Percentiles rank a stretch among this genome's conserved stretches.
Conservation (phyloP, 2,113 vertebrate species). For the Columba janthina region DNA sequence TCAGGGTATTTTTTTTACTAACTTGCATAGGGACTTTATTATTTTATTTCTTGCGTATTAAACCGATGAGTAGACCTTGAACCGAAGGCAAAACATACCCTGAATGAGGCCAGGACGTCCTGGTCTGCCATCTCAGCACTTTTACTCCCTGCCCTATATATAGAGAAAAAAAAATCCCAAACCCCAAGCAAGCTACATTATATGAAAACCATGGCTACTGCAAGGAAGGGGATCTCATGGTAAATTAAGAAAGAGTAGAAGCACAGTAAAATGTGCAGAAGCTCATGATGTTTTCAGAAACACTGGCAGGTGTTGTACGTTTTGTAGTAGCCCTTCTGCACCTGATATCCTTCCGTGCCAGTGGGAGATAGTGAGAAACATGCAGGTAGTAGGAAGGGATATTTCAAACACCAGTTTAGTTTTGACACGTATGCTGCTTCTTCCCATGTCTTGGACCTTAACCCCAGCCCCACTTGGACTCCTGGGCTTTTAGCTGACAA, state of each 20-base stretch:
- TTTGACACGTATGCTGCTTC: neutral
- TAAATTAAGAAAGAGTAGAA: neutral
- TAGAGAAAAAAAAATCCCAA: neutral
- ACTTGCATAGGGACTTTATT: neutral
- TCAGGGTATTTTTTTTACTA: neutral
- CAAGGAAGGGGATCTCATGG: neutral
- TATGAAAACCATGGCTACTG: neutral
- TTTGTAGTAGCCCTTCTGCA: neutral
- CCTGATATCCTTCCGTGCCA: neutral
- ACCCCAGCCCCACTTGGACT: neutral
- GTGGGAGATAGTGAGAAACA: neutral
- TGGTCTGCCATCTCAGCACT: neutral
- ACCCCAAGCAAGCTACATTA: neutral
- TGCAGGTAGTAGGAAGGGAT: neutral
- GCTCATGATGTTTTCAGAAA: neutral
- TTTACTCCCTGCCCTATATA: neutral
- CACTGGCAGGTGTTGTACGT: neutral
- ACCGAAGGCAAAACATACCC: neutral
- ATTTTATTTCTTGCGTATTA: neutral
- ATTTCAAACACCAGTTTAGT: neutral
- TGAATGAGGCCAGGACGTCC: neutral
- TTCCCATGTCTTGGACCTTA: neutral
- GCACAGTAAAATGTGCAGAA: neutral
- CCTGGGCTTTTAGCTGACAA: neutral
- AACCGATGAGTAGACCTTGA: neutral